Conservation (phyloP, 2,113 vertebrate genomes). For the Hemiprocne comata region DNA sequence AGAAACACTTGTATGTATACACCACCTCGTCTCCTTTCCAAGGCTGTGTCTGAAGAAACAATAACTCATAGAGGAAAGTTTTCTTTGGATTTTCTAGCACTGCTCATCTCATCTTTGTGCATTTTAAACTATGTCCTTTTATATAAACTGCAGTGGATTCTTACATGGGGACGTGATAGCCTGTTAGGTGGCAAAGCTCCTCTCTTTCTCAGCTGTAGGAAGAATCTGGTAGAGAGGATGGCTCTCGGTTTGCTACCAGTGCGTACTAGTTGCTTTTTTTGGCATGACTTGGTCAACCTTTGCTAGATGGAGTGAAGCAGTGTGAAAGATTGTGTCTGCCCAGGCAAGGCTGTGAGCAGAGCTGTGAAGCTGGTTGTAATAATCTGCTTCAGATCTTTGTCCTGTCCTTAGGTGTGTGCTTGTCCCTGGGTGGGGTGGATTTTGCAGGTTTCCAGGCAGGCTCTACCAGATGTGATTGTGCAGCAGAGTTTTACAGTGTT, state of each 20-base stretch:
- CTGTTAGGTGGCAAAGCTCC: neutral
- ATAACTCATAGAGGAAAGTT: neutral
- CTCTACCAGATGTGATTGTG: neutral
- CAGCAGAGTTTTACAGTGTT: neutral
- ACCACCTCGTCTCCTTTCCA: neutral
- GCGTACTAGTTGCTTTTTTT: rapidly evolving
- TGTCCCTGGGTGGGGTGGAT: neutral
- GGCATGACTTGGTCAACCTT: rapidly evolving
- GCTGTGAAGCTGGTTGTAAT: neutral
- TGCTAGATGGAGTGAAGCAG: neutral
- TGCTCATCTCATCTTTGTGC: rapidly evolving
- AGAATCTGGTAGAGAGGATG: neutral
- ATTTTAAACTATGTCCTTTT: neutral
- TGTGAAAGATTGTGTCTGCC: rapidly evolving
- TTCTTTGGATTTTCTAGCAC: neutral
- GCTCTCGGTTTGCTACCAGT: neutral
- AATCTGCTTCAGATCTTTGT: rapidly evolving
- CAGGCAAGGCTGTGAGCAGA: rapidly evolving
- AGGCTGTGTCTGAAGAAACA: rapidly evolving
- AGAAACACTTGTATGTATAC: rapidly evolving
- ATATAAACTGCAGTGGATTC: neutral
- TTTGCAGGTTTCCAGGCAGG: neutral
- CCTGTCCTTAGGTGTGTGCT: neutral
- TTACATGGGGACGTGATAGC: neutral
- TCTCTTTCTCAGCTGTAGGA: neutral